phyloP scores from a whole-genome alignment of 2,888 invertebrate species.

The Sarcophaga subvicina region DNA sequence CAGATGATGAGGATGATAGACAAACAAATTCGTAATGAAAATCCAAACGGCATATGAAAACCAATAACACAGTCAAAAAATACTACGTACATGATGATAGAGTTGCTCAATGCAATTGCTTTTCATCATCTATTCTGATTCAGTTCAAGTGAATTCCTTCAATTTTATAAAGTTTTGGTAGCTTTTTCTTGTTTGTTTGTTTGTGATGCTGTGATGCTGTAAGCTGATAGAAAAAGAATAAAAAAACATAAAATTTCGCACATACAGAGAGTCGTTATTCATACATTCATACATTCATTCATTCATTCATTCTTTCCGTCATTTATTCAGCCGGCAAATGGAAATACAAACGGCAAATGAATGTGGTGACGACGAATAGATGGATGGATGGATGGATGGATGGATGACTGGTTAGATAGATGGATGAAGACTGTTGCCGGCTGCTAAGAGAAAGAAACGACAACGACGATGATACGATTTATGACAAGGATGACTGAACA shows the following conservation, averaged over 20 bases:
- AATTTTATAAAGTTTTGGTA: not conserved
- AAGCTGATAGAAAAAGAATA: not conserved
- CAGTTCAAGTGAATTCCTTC: not conserved
- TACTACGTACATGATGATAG: too few species aligned
- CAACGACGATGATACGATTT: slow-evolving; percentile 57
- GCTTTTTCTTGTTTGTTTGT: not conserved
- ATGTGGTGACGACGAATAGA: slow-evolving; percentile 34
- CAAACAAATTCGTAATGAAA: too few species aligned
- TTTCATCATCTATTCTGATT: not conserved
- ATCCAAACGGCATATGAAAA: not conserved
- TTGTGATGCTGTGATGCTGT: not conserved
- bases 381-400: not conserved
- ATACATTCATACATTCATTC: not conserved
- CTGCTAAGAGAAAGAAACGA: too few species aligned
- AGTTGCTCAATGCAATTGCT: not conserved
- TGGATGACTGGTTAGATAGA: not conserved
- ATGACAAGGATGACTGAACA: slow-evolving; percentile 59
- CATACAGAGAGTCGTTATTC: not conserved
- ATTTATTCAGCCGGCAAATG: slow-evolving; percentile 34
- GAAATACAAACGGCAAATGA: slow-evolving; percentile 54
- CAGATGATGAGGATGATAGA: not conserved
- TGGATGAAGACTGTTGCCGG: slow-evolving; percentile 28
- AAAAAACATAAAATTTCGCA: not conserved
- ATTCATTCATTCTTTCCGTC: not conserved
- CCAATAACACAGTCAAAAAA: not conserved